Base-by-base conservation (phyloP, 2,113 vertebrate genomes). In the Mixornis gularis region DNA sequence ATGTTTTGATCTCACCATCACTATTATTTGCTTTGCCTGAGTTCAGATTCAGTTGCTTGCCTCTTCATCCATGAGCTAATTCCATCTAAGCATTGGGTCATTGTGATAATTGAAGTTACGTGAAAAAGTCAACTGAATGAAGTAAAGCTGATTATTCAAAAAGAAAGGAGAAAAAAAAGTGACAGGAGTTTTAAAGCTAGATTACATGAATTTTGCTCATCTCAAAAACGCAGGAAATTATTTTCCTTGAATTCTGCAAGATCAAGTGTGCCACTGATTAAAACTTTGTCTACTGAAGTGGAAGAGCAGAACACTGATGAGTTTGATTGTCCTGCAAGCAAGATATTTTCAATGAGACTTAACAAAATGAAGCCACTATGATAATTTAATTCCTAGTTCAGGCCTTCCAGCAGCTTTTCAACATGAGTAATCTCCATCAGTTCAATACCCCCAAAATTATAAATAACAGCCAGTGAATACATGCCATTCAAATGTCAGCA, bases 241-340 rank as follows among this genome's bases (percentile, higher is more conserved):
- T 96, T 96, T 95, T 93, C 90, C 93, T 90, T 94, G 92, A 95
- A 92, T 94, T 95, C 88, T 94, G 90, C 80, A 93, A 94, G 83
- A 94, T 95, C 78, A 90, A 94, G 89, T 89, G 85, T 94, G 83
- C 83, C 84, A 85, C 87, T 95, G 91, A 95, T 93, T 95, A 95
- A 96, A 95, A 93, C 82, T 95, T 95, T 96, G 96, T 94, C 93
- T 95, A 26, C 70, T 95, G 71, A 95, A 96, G 91, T 87, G 81
- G 91, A 95, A 95, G 92, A 96, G 91, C 89, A 95, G 89, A 95
- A 92, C 91, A 94, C 92, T 97, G 95, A 97, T 96, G 94, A 95
- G 88, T 96, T 95, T 95, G 93, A 95, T 96, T 94, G 93, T 94
- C 94, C 92, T 92, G 83, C 90, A 90, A 95, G 90, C 89, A 93